Conservation (phyloP, 2,888 invertebrate species). For the Zootermopsis nevadensis region DNA sequence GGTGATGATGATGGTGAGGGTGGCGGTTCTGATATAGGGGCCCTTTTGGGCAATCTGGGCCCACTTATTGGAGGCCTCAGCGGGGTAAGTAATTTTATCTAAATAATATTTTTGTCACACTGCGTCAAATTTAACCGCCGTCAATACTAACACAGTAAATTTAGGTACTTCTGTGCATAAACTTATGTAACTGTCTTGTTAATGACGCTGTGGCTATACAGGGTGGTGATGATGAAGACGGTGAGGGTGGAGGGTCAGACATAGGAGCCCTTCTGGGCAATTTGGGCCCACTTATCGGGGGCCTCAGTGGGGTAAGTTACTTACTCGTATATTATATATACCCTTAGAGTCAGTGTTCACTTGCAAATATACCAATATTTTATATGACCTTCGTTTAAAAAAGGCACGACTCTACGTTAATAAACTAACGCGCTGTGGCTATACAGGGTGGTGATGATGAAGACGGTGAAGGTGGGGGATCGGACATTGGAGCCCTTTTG, state of each 20-base stretch:
- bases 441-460: not conserved
- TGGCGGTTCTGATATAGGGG: constrained; percentile 32
- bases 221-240: not conserved
- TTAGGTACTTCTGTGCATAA: too few species aligned
- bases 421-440: not conserved
- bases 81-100: too few species aligned
- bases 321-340: too few species aligned
- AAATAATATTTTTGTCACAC: too few species aligned
- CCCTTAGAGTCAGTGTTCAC: not conserved
- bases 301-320: constrained; percentile 49
- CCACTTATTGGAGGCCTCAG: constrained; percentile 2
- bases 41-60: constrained; percentile 16
- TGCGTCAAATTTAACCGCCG: too few species aligned
- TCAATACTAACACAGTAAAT: too few species aligned
- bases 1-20: constrained; percentile 11
- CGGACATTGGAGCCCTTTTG: constrained; percentile 25
- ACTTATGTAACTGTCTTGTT: too few species aligned
- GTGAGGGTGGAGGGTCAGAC: constrained; percentile 16
- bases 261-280: constrained; percentile 15
- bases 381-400: not conserved
- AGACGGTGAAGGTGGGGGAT: constrained; percentile 3
- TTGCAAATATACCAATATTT: not conserved
- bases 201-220: too few species aligned
- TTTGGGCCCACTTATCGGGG: constrained; percentile 33
- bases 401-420: not conserved